Evolutionary conservation across 2,888 invertebrate species (phyloP).

Genomic region (Troides helena): DNA sequence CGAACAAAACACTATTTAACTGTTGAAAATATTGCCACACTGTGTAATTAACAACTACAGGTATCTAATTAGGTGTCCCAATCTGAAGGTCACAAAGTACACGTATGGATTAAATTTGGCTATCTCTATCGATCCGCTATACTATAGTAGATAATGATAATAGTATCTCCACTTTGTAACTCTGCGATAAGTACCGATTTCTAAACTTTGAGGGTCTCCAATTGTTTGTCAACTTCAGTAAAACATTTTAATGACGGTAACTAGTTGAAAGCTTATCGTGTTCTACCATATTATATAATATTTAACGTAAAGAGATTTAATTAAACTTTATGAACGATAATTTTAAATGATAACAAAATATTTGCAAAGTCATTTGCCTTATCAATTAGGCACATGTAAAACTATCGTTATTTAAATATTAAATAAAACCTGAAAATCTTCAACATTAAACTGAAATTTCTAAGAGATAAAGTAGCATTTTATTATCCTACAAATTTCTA

Average conservation of each 20-base stretch:
- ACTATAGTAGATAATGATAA: conserved; percentile 54
- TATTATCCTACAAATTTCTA: too few relatives aligned
- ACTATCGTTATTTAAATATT: too few relatives aligned
- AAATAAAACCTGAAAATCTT: too few relatives aligned
- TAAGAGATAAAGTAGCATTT: too few relatives aligned
- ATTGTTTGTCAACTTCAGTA: conserved; percentile 12
- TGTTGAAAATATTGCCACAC: neutral
- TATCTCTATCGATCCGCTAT: conserved; percentile 59
- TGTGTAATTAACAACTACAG: conserved; percentile 6
- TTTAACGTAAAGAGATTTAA: neutral
- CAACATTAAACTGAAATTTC: too few relatives aligned
- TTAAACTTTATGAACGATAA: too few relatives aligned
- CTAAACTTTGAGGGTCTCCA: conserved; percentile 42
- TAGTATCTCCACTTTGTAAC: conserved; percentile 40
- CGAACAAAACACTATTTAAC: neutral
- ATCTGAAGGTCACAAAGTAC: conserved; percentile 33
- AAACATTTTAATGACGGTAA: conserved; percentile 14
- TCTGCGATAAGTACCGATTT: conserved; percentile 49
- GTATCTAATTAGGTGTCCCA: conserved; percentile 1
- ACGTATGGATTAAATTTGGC: conserved; percentile 39
- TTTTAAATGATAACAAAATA: too few relatives aligned
- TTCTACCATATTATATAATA: neutral
- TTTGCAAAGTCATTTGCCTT: too few relatives aligned
- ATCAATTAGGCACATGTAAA: too few relatives aligned
- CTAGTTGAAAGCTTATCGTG: neutral